Evolutionary conservation across 2,888 invertebrate species (phyloP).

Genomic region (Argynnis bischoffii): DNA sequence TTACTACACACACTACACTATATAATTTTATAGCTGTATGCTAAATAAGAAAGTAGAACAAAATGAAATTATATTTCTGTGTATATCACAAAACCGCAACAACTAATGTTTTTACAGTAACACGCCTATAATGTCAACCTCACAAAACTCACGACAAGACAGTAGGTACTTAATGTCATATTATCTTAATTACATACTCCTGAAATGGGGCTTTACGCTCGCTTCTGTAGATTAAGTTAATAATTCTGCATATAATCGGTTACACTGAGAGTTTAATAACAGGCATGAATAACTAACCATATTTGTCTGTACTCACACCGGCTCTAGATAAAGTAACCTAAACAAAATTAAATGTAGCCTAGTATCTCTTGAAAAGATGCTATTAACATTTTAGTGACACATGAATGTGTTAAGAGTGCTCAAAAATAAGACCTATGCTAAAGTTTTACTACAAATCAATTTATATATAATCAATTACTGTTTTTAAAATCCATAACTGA

Average conservation of each 20-base stretch:
- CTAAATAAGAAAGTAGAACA: no score
- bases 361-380: no score
- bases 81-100: not conserved
- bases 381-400: not conserved
- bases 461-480: no score
- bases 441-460: no score
- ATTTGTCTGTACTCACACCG: conserved; percentile 12
- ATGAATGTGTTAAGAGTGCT: no score
- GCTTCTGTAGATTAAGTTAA: conserved; percentile 22
- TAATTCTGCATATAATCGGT: conserved; percentile 29
- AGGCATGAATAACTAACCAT: conserved; percentile 22
- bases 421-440: no score
- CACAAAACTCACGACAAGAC: no score
- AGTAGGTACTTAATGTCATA: not conserved
- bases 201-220: conserved; percentile 16
- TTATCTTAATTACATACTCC: conserved; percentile 19
- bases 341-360: not conserved
- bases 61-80: no score
- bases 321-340: conserved; percentile 6
- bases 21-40: no score
- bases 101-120: not conserved
- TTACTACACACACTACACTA: no score
- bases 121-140: no score
- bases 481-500: no score
- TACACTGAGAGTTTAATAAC: conserved; percentile 25